A percentile compares a stretch with the other conserved stretches of the same genome.
These are phyloP conservation scores for Proteles cristata DNA, from an alignment of 2,113 vertebrate species.

Conservation along the genomic window DNA sequence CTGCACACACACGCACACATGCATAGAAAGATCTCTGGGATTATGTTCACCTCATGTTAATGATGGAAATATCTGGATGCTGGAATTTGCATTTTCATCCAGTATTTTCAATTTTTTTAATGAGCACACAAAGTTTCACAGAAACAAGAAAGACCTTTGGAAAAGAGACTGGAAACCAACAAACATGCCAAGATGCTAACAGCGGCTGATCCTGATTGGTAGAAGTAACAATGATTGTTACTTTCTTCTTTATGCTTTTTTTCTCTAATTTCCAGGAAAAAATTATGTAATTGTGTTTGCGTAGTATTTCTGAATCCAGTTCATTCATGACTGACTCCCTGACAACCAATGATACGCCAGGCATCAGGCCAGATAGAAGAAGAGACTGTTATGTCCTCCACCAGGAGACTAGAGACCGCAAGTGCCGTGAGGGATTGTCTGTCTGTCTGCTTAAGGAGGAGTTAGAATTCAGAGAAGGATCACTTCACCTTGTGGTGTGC, in stretches of 20 bases:
- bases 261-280: not conserved
- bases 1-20: too few species aligned
- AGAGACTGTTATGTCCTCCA: not conserved
- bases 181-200: not conserved
- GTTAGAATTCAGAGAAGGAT: not conserved
- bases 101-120: not conserved
- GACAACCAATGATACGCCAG: not conserved
- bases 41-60: not conserved
- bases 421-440: not conserved
- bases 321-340: not conserved
- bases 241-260: conserved; percentile 5
- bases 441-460: not conserved
- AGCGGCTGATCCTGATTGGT: not conserved
- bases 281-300: not conserved
- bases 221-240: not conserved
- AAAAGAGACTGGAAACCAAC: not conserved
- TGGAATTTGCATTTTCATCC: not conserved
- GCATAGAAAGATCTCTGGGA: not conserved
- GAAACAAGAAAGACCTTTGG: not conserved
- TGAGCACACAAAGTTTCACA: not conserved
- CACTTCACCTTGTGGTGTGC: not conserved
- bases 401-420: not conserved
- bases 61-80: not conserved
- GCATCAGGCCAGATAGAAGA: not conserved
- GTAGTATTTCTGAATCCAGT: not conserved